Evolutionary conservation across 2,888 invertebrate species (phyloP).

Genomic region (Archips xylosteana): DNA sequence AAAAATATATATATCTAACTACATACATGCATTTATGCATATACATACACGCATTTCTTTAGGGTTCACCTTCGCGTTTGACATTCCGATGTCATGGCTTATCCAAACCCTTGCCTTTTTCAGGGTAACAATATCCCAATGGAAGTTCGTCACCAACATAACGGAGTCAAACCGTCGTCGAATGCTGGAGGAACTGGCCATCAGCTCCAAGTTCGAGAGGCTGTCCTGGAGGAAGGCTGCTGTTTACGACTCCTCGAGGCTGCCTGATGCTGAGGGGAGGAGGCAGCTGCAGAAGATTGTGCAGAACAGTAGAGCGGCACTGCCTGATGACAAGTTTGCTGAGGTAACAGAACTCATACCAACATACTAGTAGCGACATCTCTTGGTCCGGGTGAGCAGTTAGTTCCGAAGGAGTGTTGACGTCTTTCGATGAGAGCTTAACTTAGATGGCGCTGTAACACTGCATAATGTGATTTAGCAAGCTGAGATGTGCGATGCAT

Average conservation of each 20-base stretch:
- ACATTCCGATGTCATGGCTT: no score
- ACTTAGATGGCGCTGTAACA: no score
- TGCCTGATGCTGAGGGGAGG: conserved; percentile 88
- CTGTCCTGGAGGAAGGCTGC: conserved; percentile 91
- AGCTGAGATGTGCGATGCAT: no score
- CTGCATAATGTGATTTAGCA: no score
- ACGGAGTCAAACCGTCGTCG: conserved; percentile 89
- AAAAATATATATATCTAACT: no score
- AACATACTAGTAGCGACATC: no score
- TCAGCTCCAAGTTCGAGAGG: conserved; percentile 90
- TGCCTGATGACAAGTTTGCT: conserved; percentile 90
- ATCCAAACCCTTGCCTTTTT: conserved; percentile 29
- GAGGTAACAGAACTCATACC: conserved; percentile 84
- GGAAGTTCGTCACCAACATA: conserved; percentile 92
- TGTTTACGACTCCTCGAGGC: conserved; percentile 88
- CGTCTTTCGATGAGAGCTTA: no score
- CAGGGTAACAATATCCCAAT: conserved; percentile 89
- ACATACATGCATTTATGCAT: no score
- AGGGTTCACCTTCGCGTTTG: no score
- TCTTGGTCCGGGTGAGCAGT: no score
- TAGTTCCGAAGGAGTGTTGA: no score
- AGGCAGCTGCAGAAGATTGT: conserved; percentile 90
- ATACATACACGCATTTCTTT: no score
- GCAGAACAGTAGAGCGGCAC: conserved; percentile 89
- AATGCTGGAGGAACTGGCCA: conserved; percentile 90